phyloP scores from a whole-genome alignment of 1,140 invertebrate species.

The Leptinotarsa undecemlineata region DNA sequence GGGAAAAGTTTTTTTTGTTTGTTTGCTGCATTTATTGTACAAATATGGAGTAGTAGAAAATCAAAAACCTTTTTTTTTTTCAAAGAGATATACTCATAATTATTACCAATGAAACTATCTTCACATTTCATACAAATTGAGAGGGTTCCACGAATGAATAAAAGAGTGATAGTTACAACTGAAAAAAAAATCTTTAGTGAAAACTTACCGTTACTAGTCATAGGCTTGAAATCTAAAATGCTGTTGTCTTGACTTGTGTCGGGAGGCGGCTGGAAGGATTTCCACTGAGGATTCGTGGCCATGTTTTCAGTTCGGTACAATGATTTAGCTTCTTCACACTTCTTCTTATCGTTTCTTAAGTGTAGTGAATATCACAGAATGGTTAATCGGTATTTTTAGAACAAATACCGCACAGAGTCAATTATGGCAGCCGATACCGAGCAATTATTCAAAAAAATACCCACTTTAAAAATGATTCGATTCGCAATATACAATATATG shows the following conservation, averaged over 20 bases:
- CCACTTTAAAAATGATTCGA: constrained; percentile 38
- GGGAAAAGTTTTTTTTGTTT: no score
- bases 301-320: constrained; percentile 56
- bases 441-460: constrained; percentile 39
- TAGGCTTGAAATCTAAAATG: constrained; percentile 73
- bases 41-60: no score
- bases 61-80: no score
- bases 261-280: constrained; percentile 87
- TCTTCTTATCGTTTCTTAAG: constrained; percentile 53
- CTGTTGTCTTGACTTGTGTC: constrained; percentile 70
- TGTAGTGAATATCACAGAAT: constrained; percentile 60
- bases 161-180: no score
- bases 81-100: no score
- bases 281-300: constrained; percentile 90
- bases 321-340: constrained; percentile 39
- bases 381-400: constrained; percentile 51
- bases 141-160: no score
- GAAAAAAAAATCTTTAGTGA: background rate
- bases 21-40: no score
- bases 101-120: no score
- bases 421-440: constrained; percentile 49
- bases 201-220: constrained; percentile 61
- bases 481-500: constrained; percentile 43
- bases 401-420: constrained; percentile 51
- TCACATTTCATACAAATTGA: no score